Conservation (phyloP, 2,113 vertebrate genomes). For the Diphyllodes magnificus region DNA sequence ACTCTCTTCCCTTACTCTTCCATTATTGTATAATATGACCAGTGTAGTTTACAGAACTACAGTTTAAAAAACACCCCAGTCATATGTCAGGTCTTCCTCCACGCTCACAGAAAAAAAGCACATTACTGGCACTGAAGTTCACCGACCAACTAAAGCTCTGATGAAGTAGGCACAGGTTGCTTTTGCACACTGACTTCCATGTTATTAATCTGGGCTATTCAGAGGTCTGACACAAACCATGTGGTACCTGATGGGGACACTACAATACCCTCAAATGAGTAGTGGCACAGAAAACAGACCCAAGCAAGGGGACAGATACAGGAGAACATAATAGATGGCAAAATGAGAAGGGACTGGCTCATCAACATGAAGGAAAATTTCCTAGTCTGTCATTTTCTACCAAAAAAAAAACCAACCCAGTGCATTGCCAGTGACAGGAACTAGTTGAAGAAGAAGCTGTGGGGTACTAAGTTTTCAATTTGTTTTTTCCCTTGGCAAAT, state of each 20-base stretch:
- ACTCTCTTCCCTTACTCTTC: not conserved
- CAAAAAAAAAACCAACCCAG: not conserved
- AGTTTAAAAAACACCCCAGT: not conserved
- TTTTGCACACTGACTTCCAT: not conserved
- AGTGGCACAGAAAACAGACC: not conserved
- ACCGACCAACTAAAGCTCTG: not conserved
- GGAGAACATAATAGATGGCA: rapidly evolving
- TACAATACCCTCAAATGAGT: not conserved
- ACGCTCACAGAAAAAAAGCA: not conserved
- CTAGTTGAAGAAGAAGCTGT: not conserved
- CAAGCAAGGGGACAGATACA: not conserved
- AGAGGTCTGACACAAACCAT: not conserved
- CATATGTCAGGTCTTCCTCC: not conserved
- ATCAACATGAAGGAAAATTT: not conserved
- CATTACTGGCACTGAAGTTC: not conserved
- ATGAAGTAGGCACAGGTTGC: not conserved
- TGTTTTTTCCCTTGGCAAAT: not conserved
- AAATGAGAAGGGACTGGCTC: not conserved
- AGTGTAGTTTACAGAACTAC: not conserved
- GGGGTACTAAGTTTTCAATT: not conserved
- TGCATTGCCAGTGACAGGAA: not conserved
- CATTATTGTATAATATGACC: not conserved
- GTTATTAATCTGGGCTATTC: not conserved
- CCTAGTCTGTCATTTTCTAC: not conserved
- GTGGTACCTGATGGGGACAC: not conserved